Evolutionary conservation across 2,113 vertebrate genomes (phyloP).

Genomic region (Nothoprocta perdicaria): DNA sequence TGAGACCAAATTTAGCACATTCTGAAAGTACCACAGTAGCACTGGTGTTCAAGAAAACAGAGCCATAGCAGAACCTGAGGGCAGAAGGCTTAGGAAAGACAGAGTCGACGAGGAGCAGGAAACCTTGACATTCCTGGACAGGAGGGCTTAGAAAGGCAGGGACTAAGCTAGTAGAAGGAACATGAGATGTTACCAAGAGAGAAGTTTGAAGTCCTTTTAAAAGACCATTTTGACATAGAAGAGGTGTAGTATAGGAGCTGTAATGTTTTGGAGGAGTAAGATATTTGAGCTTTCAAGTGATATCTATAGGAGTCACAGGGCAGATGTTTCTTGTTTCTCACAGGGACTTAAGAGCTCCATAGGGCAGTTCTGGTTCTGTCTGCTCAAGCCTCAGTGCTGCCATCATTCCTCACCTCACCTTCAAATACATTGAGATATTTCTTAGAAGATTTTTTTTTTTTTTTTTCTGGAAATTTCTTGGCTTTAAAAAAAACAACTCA

Average conservation of each 20-base stretch:
- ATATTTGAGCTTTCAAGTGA: not conserved
- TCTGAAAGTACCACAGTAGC: not conserved
- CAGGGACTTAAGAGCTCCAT: not conserved
- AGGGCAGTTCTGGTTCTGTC: not conserved
- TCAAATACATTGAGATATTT: not conserved
- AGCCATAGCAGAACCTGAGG: not conserved
- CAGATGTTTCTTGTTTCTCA: not conserved
- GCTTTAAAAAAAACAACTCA: constrained; percentile 17
- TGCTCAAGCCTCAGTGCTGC: not conserved
- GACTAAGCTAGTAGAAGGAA: not conserved
- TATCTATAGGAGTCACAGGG: not conserved
- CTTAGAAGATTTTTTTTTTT: not conserved
- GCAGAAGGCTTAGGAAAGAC: not conserved
- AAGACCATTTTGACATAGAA: not conserved
- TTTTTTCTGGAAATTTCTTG: not conserved
- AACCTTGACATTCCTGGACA: not conserved
- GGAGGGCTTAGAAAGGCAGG: not conserved
- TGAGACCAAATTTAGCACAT: not conserved
- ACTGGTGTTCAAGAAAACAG: not conserved
- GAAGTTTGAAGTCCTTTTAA: not conserved
- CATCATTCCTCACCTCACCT: not conserved
- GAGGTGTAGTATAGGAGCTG: not conserved
- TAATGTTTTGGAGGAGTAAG: not conserved
- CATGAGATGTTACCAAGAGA: not conserved
- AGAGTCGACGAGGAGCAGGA: not conserved